Percentiles rank a stretch among this genome's conserved stretches.
phyloP scores from a whole-genome alignment of 1,140 invertebrate species.

The Popillia japonica region DNA sequence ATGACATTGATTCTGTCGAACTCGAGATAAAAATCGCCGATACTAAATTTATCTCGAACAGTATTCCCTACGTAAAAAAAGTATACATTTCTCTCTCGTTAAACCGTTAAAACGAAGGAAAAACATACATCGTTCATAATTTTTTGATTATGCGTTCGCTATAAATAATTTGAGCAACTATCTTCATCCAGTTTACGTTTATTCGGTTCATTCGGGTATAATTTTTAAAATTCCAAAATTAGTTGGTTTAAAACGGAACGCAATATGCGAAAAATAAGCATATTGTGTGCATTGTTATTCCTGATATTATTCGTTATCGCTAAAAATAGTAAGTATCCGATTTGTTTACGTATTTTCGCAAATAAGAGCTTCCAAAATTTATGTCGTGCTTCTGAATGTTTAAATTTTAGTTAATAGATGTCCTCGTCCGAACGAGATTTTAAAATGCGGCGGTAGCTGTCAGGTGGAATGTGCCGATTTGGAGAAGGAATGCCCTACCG shows the following conservation, averaged over 20 bases:
- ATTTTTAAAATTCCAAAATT: too few relatives aligned
- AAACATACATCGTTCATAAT: neutral
- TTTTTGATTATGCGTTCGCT: neutral
- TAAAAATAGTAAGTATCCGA: neutral
- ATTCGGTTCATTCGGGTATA: too few relatives aligned
- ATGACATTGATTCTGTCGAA: neutral
- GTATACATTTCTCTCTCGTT: too few relatives aligned
- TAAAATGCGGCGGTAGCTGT: neutral
- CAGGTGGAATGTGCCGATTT: neutral
- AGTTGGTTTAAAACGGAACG: too few relatives aligned
- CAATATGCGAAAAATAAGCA: too few relatives aligned
- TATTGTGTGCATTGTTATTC: too few relatives aligned
- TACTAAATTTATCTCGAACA: neutral
- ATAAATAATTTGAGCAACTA: conserved; percentile 12
- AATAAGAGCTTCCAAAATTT: neutral
- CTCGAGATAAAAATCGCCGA: neutral
- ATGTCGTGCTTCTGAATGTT: neutral
- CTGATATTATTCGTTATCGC: neutral
- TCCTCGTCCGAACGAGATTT: neutral
- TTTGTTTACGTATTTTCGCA: neutral
- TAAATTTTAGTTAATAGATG: conserved; percentile 1
- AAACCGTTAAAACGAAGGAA: neutral
- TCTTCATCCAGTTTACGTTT: neutral
- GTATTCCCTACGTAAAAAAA: neutral
- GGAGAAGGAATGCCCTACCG: neutral